Base-by-base conservation (phyloP, 2,113 vertebrate species). In the Donacobius atricapilla region DNA sequence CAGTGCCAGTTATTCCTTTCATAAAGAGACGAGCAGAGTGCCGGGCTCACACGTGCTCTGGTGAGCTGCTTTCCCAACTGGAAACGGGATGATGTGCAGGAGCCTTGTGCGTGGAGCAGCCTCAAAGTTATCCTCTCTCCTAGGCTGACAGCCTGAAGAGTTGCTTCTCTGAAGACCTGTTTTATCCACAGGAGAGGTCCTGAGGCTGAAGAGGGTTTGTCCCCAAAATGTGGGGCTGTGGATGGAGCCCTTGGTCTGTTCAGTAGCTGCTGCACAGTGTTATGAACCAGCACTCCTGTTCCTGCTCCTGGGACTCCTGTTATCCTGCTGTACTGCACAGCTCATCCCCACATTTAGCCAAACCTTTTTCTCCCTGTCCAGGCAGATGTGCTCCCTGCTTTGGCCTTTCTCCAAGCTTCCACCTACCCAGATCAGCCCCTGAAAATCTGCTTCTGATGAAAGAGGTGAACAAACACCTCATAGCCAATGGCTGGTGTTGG, bases 21-120 rank as follows among this genome's bases (percentile, higher is more conserved):
- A 0, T 7, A 24, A 24, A 1, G 1, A 6, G 22, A 1, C 1
- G 35, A 16, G 7, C 22, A 13, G 15, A 0, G 7, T 17, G 0
- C 30, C 15, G 2, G 48, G 57, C 30, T 76, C 25, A 1, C 30
- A 2, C 0, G 1, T 10, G 4, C 57, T 21, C 33, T 3, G 40
- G 9, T 18, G 61, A 51, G 66, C 20, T 40, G 70, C 40, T 76
- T 20, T 16, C 65, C 14, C 12, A 6, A 0, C 5, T 60, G 77
- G 4, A 28, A 12, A 15, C 3, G 5, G 60, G 15, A 1, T 4
- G 30, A 8, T 4, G 45, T 8, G 40, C 44, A 16, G 37, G 39
- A 42, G 37, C 44, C 14, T 50, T 0, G 3, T 44, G 17, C 25
- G 0, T 6, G n/a, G 21, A 40, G 65, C 31, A 39, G 5, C 40